Base-by-base conservation (phyloP, 1,140 invertebrate species). In the Sipha flava region DNA sequence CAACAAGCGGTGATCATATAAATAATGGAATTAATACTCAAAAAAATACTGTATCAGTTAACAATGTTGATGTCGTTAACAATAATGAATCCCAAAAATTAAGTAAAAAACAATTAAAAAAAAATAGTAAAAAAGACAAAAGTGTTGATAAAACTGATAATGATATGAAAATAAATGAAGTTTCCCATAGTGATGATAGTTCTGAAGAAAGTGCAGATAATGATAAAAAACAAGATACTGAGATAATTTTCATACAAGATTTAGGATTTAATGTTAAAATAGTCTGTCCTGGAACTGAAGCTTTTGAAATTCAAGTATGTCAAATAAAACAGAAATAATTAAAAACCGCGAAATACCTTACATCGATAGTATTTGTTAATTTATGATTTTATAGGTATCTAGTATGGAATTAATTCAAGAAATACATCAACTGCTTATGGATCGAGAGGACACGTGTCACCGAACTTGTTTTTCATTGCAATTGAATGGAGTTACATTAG, bases 361-460 rank as follows among this genome's bases (percentile, higher is more conserved):
- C n/a, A n/a, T n/a, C n/a, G n/a, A n/a, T n/a, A n/a, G n/a, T n/a
- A n/a, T n/a, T n/a, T n/a, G n/a, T n/a, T n/a, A n/a, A n/a, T n/a
- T n/a, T n/a, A n/a, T n/a, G n/a, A n/a, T n/a, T n/a, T n/a, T n/a
- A 40, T 82, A 94, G 92, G 94, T 99, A 2, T 98, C 95, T 16
- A 97, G 95, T 84, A 96, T 97, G 93, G 97, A 99, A 86, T 87
- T 99, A 49, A 96, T 99, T 0, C 97, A 99, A 88, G 98, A 99
- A 88, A 98, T 99, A 70, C 96, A 98, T 85, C 97, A 98, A 86
- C 88, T 98, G 68, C 87, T 99, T 10, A 98, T 98, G 95, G 97
- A 99, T 85, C 88, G 96, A 43, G 97, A 99, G 86, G 97, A 99
- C 84, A 98, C 96, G 0, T 99, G 97, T 84, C 97, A 98, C 84